These are phyloP conservation scores for Stylophora pistillata DNA, from an alignment of 64 coral and sea anemone species.

Conservation along the genomic window DNA sequence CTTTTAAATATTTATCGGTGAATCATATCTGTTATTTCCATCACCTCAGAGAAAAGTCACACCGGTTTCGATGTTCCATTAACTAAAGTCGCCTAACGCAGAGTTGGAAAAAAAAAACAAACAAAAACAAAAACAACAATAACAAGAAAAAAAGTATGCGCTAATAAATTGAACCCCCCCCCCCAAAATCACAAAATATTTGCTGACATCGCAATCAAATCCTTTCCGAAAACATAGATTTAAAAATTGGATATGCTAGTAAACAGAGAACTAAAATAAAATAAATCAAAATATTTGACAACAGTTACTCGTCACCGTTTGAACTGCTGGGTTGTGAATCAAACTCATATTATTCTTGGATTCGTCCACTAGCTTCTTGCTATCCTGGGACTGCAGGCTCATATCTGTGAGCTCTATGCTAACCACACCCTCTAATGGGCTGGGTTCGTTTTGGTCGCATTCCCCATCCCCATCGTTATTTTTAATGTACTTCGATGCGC, in stretches of 20 bases:
- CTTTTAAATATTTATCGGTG: too few relatives aligned
- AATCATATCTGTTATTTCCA: too few relatives aligned
- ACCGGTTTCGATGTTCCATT: too few relatives aligned
- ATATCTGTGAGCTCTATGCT: constrained; percentile 82
- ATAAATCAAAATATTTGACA: constrained; percentile 89
- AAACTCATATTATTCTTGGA: constrained; percentile 19
- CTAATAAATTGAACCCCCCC: too few relatives aligned
- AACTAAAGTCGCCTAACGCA: too few relatives aligned
- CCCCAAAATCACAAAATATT: too few relatives aligned
- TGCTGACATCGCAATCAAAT: too few relatives aligned
- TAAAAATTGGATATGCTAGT: background rate
- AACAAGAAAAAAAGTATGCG: too few relatives aligned
- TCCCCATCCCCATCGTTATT: constrained; percentile 24
- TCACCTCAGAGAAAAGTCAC: too few relatives aligned
- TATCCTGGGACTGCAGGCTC: constrained; percentile 72
- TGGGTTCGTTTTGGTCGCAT: constrained; percentile 24
- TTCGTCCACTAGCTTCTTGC: constrained; percentile 38
- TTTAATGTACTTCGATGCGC: constrained; percentile 77
- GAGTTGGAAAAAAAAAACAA: too few relatives aligned
- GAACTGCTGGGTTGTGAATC: constrained; percentile 54
- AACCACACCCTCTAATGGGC: constrained; percentile 42
- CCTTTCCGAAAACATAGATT: background rate
- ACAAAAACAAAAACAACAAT: too few relatives aligned
- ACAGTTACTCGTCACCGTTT: constrained; percentile 84
- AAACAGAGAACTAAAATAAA: background rate